Conservation (phyloP, 2,797 vertebrate genomes). For the Onychomys torridus region DNA sequence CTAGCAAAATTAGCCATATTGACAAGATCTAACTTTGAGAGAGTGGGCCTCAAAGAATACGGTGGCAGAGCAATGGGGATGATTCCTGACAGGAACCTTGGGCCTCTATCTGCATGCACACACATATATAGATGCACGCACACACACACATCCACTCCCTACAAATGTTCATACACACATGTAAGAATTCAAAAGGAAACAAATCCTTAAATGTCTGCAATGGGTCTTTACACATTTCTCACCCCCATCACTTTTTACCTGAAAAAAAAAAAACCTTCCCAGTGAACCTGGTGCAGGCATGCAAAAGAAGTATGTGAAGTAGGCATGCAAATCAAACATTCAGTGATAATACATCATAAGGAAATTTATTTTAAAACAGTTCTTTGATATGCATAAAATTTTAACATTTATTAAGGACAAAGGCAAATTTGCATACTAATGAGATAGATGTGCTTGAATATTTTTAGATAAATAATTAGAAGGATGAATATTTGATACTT, state of each 20-base stretch:
- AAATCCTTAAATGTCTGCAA: neutral
- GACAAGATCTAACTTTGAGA: neutral
- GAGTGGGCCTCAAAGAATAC: neutral
- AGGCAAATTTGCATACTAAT: neutral
- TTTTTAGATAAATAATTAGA: neutral
- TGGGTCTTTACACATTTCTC: neutral
- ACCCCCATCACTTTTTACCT: neutral
- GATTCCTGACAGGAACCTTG: neutral
- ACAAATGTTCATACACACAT: no score
- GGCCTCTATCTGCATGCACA: no score
- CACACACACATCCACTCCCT: no score
- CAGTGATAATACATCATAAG: neutral
- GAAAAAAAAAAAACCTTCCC: neutral
- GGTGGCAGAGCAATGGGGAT: neutral
- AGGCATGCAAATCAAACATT: neutral
- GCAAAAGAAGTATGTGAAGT: neutral
- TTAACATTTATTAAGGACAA: slow-evolving; percentile 14
- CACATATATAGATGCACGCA: neutral
- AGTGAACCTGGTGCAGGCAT: neutral
- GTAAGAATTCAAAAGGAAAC: neutral
- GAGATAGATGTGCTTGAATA: neutral
- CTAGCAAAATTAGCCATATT: neutral
- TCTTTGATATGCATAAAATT: neutral
- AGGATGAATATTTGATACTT: neutral
- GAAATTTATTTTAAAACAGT: neutral